Evolutionary conservation across 2,113 vertebrate genomes (phyloP), one percentile per base, ranked within the genome.

Genomic region (Thryonomys swinderianus): DNA sequence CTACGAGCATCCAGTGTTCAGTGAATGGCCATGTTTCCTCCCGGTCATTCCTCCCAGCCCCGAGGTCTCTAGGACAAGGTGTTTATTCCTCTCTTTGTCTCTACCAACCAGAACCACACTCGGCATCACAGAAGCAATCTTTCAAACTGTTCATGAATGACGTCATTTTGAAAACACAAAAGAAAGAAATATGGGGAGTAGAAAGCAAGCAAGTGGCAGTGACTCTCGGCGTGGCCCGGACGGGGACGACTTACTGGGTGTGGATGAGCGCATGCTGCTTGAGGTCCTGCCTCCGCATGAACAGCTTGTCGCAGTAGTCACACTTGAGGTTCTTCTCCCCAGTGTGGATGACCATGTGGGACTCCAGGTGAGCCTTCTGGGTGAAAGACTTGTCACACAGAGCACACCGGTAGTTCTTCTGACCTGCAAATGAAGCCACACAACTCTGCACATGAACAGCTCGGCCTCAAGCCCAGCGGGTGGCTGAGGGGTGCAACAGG

Each of bases 281-380:
- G 93, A 99, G 99, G 97, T 99, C 99, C 83, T 99, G 99, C 88
- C 99, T 99, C 95, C 99, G 98, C 98, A 99, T 99, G 97, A 99
- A 99, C 0, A 99, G 97, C 93, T 99, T 99, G 67, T 99, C 99
- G 20, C 99, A 99, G 96, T 99, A 99, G 97, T 99, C 99, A 87
- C 99, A 99, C 97, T 99, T 99, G 51, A 99, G 98, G 81, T 99
- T 99, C 98, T 99, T 99, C 96, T 99, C 99, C 0, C 99, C 99
- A 0, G 99, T 99, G 98, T 99, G 99, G 96, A 99, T 99, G 95
- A 99, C 98, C 99, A 99, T 99, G 91, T 99, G 99, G 0, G 99
- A 99, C 4, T 99, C 99, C 95, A 99, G 98, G 84, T 99, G 99
- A 88, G 99, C 99, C 92, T 99, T 99, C 98, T 99, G 99, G 5